These are phyloP conservation scores for Nomada hirtipes DNA, from an alignment of 2,888 invertebrate genomes.

Conservation along the genomic window DNA sequence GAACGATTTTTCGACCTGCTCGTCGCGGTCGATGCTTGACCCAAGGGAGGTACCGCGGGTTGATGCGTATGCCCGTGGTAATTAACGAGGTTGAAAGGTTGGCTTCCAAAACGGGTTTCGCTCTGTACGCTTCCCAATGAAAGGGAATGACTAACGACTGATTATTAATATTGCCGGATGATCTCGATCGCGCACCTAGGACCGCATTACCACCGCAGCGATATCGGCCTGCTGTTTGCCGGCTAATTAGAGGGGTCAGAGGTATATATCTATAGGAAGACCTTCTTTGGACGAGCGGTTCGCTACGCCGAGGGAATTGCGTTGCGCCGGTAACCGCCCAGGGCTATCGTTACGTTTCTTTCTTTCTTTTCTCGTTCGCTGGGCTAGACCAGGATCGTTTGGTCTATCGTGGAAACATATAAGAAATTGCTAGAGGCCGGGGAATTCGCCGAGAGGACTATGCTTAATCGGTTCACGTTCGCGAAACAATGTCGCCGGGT, in stretches of 20 bases:
- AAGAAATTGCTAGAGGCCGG: background rate
- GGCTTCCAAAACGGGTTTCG: conserved; percentile 68
- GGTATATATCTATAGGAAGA: conserved; percentile 32
- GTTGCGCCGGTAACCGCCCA: conserved; percentile 51
- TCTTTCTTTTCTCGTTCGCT: background rate
- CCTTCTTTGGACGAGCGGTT: conserved; percentile 25
- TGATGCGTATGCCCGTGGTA: conserved; percentile 51
- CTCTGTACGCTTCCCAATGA: conserved; percentile 66
- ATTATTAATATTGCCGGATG: conserved; percentile 71
- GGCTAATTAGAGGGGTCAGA: conserved; percentile 69
- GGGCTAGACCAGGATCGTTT: too few relatives aligned
- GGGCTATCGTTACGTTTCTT: conserved; percentile 19
- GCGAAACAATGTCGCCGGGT: background rate
- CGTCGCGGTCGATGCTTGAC: conserved; percentile 59
- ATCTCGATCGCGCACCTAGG: conserved; percentile 70
- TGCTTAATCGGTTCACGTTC: background rate
- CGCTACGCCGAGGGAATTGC: conserved; percentile 38
- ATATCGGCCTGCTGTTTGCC: conserved; percentile 64
- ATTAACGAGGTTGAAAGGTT: conserved; percentile 61
- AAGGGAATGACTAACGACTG: conserved; percentile 71
- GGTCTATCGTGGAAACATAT: too few relatives aligned
- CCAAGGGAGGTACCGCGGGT: conserved; percentile 38
- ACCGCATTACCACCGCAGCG: conserved; percentile 59
- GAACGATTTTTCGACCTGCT: conserved; percentile 60
- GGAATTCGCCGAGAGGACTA: background rate